phyloP scores from a whole-genome alignment of 2,888 invertebrate genomes.

The Pseudanteris insignis region DNA sequence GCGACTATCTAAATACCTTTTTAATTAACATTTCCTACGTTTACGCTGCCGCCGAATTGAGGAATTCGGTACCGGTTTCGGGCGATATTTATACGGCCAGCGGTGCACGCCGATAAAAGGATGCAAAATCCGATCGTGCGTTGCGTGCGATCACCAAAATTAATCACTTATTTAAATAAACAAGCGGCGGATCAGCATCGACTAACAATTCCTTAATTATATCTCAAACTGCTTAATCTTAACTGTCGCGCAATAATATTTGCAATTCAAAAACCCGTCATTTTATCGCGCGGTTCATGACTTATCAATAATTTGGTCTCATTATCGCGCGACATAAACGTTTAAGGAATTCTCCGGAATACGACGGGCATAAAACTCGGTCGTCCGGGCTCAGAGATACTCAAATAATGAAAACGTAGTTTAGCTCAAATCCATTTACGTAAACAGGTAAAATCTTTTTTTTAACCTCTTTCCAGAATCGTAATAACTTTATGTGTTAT shows the following conservation, averaged over 20 bases:
- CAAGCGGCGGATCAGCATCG: constrained; percentile 3
- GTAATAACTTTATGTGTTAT: too few species aligned
- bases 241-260: constrained; percentile 21
- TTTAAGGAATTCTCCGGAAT: too few species aligned
- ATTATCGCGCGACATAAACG: too few species aligned
- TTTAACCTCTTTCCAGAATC: too few species aligned
- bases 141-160: too few species aligned
- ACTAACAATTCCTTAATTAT: constrained; percentile 32
- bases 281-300: constrained; percentile 17
- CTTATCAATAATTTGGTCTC: too few species aligned
- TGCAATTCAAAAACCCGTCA: constrained; percentile 26
- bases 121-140: constrained; percentile 2
- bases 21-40: constrained; percentile 35
- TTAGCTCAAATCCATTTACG: too few species aligned
- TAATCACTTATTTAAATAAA: constrained; percentile 26
- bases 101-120: constrained; percentile 15
- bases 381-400: too few species aligned
- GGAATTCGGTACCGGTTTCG: constrained; percentile 28
- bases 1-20: constrained; percentile 35
- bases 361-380: too few species aligned
- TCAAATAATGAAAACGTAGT: too few species aligned
- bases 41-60: constrained; percentile 18
- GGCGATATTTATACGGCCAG: constrained; percentile 18
- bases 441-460: too few species aligned
- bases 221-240: constrained; percentile 7